Percentiles rank a stretch among this genome's conserved stretches.
Evolutionary conservation across 2,113 vertebrate species (phyloP).

Genomic region (Dasypus novemcinctus): DNA sequence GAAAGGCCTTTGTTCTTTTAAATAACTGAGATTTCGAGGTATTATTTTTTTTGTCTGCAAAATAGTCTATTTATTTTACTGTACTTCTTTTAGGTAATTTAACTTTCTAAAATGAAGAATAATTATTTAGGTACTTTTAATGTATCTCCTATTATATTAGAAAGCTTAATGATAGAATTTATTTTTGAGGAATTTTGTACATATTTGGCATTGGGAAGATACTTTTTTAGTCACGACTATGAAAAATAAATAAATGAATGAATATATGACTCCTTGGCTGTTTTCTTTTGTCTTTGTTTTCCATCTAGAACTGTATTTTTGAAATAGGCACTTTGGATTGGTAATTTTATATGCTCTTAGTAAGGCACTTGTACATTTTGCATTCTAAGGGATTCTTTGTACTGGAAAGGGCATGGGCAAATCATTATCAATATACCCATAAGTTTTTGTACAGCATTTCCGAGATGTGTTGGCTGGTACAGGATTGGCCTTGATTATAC

Average conservation of each 20-base stretch:
- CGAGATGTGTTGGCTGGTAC: constrained; percentile 66
- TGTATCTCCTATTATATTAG: background rate
- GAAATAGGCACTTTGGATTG: background rate
- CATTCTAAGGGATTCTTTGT: constrained; percentile 63
- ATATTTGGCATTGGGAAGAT: background rate
- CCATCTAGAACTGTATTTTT: constrained; percentile 10
- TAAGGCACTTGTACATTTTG: constrained; percentile 40
- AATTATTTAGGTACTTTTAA: background rate
- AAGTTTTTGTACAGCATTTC: constrained; percentile 70
- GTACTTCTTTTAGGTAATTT: background rate
- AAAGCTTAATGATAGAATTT: background rate
- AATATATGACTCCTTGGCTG: background rate
- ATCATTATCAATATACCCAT: constrained; percentile 69
- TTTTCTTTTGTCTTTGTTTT: background rate
- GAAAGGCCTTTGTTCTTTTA: background rate
- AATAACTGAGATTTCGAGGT: background rate
- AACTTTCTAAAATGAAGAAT: background rate
- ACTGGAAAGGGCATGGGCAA: constrained; percentile 50
- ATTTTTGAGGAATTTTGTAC: background rate
- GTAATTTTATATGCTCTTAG: background rate
- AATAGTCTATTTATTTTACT: background rate
- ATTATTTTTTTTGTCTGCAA: background rate
- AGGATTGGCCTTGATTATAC: constrained; percentile 71
- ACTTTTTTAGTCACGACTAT: background rate
- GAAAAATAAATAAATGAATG: background rate